phyloP scores from a whole-genome alignment of 2,797 vertebrate species.

The Poeciliopsis presidionis region DNA sequence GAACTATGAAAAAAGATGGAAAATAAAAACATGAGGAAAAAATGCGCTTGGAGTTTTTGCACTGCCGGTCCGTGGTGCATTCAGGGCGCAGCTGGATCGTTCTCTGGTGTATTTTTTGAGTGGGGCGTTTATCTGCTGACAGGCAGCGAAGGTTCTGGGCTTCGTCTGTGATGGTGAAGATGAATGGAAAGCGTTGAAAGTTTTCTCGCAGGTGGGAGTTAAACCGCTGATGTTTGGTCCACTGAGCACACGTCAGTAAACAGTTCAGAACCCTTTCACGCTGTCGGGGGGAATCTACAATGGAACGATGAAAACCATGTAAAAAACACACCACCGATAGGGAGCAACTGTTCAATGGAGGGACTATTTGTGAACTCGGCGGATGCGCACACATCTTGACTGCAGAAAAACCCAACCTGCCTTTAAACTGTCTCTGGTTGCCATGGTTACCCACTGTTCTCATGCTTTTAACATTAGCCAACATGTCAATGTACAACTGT shows the following conservation, averaged over 20 bases:
- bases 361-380: too few relatives aligned
- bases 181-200: constrained; percentile 19
- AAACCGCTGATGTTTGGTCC: constrained; percentile 27
- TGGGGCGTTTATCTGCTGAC: constrained; percentile 7
- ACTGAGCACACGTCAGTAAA: constrained; percentile 1
- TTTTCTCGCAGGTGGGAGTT: constrained; percentile 27
- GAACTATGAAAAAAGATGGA: constrained; percentile 13
- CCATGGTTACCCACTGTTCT: too few relatives aligned
- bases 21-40: constrained; percentile 19
- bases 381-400: too few relatives aligned
- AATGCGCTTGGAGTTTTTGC: constrained; percentile 37
- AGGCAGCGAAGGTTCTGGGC: constrained; percentile 14
- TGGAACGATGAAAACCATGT: too few relatives aligned
- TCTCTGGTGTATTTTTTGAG: constrained; percentile 39
- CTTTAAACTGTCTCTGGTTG: too few relatives aligned
- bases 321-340: neutral
- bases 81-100: constrained; percentile 41
- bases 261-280: neutral
- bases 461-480: too few relatives aligned
- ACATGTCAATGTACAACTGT: too few relatives aligned
- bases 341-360: neutral
- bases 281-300: neutral
- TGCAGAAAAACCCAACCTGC: too few relatives aligned
- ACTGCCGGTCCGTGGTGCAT: constrained; percentile 34
- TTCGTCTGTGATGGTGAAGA: constrained; percentile 24